A percentile compares a stretch with the other conserved stretches of the same genome.
Conservation (phyloP, 2,113 vertebrate genomes). For the Rutilus rutilus region DNA sequence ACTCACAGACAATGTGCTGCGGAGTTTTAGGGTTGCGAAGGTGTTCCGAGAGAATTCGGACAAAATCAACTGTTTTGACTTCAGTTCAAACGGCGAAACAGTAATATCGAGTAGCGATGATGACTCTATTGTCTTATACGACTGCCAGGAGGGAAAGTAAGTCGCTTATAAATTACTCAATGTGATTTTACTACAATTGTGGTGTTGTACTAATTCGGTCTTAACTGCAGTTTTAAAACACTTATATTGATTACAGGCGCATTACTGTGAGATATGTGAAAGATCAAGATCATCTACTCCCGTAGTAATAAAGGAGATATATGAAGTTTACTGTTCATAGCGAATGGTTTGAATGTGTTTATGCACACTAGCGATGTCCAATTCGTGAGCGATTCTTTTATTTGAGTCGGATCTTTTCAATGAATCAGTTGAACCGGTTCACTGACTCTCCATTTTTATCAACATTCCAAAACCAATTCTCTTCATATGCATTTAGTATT, state of each 20-base stretch:
- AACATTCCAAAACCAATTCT: too few relatives aligned
- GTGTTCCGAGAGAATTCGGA: slow-evolving; percentile 98
- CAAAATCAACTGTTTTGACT: slow-evolving; percentile 98
- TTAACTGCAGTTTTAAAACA: neutral
- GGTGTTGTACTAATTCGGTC: neutral
- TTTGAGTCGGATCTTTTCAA: neutral
- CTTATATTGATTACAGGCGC: neutral
- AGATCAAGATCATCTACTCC: too few relatives aligned
- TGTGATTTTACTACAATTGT: neutral
- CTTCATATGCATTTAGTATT: too few relatives aligned
- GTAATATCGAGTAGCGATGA: slow-evolving; percentile 99
- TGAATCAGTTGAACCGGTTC: neutral
- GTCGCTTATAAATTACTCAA: slow-evolving; percentile 56
- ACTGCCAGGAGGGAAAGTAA: slow-evolving; percentile 99
- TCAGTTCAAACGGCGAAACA: slow-evolving; percentile 96
- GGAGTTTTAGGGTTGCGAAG: slow-evolving; percentile 98
- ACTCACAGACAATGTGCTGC: slow-evolving; percentile 98
- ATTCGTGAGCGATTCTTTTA: neutral
- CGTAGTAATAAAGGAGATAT: neutral
- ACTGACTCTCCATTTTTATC: neutral
- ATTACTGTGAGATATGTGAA: neutral
- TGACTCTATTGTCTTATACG: slow-evolving; percentile 95
- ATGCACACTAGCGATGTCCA: neutral
- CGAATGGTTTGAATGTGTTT: neutral
- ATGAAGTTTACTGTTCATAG: neutral